phyloP scores from a whole-genome alignment of 2,888 invertebrate species.

The Drosophila pegasa region DNA sequence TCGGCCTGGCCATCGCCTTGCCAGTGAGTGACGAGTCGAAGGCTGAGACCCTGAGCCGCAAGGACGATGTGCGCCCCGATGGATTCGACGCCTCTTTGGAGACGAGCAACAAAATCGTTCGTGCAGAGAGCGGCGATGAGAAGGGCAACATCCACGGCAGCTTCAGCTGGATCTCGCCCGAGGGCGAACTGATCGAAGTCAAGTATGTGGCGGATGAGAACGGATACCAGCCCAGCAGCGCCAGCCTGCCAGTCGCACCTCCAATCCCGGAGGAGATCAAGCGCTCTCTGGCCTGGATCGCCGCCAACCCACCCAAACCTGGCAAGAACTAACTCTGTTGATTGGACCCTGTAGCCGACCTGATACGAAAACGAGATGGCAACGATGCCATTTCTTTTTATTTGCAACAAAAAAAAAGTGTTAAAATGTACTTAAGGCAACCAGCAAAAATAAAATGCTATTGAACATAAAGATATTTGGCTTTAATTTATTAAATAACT shows the following conservation, averaged over 20 bases:
- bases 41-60: constrained; percentile 52
- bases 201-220: constrained; percentile 77
- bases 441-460: constrained; percentile 9
- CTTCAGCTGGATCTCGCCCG: constrained; percentile 70
- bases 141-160: constrained; percentile 70
- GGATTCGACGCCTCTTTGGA: constrained; percentile 64
- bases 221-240: constrained; percentile 68
- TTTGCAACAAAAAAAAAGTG: not conserved
- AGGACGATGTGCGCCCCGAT: constrained; percentile 69
- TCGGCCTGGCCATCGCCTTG: constrained; percentile 56
- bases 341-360: constrained; percentile 4
- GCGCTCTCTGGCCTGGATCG: not conserved
- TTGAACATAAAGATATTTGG: not conserved
- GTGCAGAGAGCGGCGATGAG: constrained; percentile 60
- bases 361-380: not conserved
- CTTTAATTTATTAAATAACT: too few species aligned
- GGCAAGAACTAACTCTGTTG: not conserved
- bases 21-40: constrained; percentile 49
- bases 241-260: not conserved
- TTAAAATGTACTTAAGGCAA: constrained; percentile 1
- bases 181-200: constrained; percentile 70
- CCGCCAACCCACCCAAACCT: not conserved
- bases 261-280: not conserved
- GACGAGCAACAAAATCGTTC: constrained; percentile 63
- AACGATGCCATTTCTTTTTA: not conserved